Percentiles rank a stretch among this genome's conserved stretches.
Evolutionary conservation across 2,113 vertebrate species (phyloP).

Genomic region (Thalassoma bifasciatum): DNA sequence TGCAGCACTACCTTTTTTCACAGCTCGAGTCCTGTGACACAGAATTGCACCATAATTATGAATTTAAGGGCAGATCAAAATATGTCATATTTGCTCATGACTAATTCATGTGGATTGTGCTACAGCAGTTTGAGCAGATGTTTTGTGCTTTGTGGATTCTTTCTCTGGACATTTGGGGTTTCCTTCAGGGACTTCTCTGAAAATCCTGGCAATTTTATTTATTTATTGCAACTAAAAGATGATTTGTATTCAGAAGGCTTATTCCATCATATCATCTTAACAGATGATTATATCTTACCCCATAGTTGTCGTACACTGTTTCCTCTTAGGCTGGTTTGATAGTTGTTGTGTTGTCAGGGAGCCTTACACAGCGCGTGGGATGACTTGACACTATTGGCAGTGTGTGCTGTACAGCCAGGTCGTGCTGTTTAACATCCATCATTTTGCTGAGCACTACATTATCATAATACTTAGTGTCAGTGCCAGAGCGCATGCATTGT

Average conservation of each 20-base stretch:
- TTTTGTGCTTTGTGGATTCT: conserved; percentile 55
- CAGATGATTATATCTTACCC: conserved; percentile 36
- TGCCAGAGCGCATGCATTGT: conserved; percentile 74
- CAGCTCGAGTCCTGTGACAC: conserved; percentile 44
- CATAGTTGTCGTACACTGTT: conserved; percentile 47
- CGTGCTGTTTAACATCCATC: conserved; percentile 80
- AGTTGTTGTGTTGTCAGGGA: conserved; percentile 50
- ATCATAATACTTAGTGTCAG: conserved; percentile 81
- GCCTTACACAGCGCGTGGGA: conserved; percentile 48
- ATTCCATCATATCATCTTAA: conserved; percentile 19
- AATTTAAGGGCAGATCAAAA: conserved; percentile 73
- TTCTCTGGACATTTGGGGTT: conserved; percentile 33
- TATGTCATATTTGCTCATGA: conserved; percentile 65
- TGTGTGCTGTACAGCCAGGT: conserved; percentile 68
- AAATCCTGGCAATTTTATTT: conserved; percentile 44
- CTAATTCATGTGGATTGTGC: conserved; percentile 66
- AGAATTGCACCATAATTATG: conserved; percentile 64
- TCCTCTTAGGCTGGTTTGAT: conserved; percentile 52
- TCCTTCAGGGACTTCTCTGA: conserved; percentile 41
- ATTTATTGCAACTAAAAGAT: conserved; percentile 8
- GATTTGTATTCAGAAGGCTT: conserved; percentile 16
- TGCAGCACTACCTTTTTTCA: conserved; percentile 56
- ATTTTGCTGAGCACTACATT: conserved; percentile 77
- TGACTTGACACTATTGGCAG: conserved; percentile 71
- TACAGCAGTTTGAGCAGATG: conserved; percentile 58